A percentile compares a stretch with the other conserved stretches of the same genome.
These are phyloP conservation scores for Pandion haliaetus DNA, from an alignment of 2,113 vertebrate genomes.

Conservation along the genomic window DNA sequence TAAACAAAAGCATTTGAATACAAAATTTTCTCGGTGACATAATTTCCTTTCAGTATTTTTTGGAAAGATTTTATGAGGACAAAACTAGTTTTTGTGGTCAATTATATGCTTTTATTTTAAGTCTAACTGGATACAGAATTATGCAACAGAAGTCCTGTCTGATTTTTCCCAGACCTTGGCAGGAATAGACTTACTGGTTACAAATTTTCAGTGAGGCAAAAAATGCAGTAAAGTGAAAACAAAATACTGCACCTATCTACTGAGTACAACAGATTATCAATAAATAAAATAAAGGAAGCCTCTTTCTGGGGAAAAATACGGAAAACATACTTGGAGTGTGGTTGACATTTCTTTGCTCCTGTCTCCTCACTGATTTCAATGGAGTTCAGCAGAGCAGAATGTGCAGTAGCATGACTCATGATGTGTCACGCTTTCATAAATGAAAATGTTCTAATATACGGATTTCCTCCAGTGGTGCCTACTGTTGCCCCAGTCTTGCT, in stretches of 20 bases:
- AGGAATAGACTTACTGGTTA: constrained; percentile 41
- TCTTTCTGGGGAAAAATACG: neutral
- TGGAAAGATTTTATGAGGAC: constrained; percentile 61
- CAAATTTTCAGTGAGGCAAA: constrained; percentile 21
- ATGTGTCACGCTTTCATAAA: neutral
- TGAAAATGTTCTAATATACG: neutral
- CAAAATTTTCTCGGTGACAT: constrained; percentile 48
- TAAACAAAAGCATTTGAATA: constrained; percentile 60
- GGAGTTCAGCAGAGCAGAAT: neutral
- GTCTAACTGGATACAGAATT: constrained; percentile 49
- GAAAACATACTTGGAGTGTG: neutral
- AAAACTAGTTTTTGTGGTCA: constrained; percentile 64
- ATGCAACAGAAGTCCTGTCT: constrained; percentile 65
- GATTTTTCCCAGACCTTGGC: constrained; percentile 65
- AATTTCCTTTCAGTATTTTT: constrained; percentile 64
- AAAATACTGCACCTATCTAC: neutral
- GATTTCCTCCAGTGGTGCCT: neutral
- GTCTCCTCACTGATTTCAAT: neutral
- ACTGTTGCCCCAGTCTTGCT: neutral
- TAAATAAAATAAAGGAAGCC: neutral
- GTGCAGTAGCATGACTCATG: neutral
- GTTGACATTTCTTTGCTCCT: neutral
- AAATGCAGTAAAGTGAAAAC: constrained; percentile 22
- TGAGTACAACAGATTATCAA: neutral
- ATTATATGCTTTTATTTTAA: constrained; percentile 66